Evolutionary conservation across 2,797 vertebrate genomes (phyloP), one percentile per base, ranked within the genome.

Genomic region (Enteromius viviparus): DNA sequence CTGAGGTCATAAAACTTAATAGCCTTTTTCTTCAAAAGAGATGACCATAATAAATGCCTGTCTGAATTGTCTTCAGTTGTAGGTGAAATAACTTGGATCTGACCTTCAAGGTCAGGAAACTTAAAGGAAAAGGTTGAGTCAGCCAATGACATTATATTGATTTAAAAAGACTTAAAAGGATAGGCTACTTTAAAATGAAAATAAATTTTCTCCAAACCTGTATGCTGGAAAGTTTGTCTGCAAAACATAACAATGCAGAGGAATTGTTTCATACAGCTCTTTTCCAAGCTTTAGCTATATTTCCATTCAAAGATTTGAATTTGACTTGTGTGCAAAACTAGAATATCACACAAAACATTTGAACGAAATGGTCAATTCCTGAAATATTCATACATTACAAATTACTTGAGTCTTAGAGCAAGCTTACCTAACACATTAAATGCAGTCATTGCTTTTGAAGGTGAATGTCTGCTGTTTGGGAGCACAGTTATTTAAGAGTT

Each of bases 1-100:
- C 37, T 37, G 40, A 78, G 62, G 49, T 19, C 29, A 42, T 76
- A 81, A 85, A 86, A 82, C 15, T 3, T 51, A 11, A 82, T 76
- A 10, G 65, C 58, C 8, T 75, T 79, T 55, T 42, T 69, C 15
- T 42, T 80, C 2, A 84, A 76, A 80, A 40, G 55, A 84, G 47
- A 68, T 62, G 26, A 76, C 51, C 17, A 60, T 26, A 64, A 77
- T 81, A 80, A 85, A 70, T 62, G 71, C 26, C 47, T 45, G 26
- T 51, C 47, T 81, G 26, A 55, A 71, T 15, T 51, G 40, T 77
- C 40, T 64, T 0, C 26, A 15, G 49, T 60, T 84, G 53, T 32
- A 79, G 32, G 49, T 49, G 51, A 68, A 69, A 69, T 29, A 32
- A 26, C n/a, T 62, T 49, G 11, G n/a, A 58, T 66, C 3, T 78